phyloP scores from a whole-genome alignment of 1,140 invertebrate genomes.

The Archivesica marissinica region DNA sequence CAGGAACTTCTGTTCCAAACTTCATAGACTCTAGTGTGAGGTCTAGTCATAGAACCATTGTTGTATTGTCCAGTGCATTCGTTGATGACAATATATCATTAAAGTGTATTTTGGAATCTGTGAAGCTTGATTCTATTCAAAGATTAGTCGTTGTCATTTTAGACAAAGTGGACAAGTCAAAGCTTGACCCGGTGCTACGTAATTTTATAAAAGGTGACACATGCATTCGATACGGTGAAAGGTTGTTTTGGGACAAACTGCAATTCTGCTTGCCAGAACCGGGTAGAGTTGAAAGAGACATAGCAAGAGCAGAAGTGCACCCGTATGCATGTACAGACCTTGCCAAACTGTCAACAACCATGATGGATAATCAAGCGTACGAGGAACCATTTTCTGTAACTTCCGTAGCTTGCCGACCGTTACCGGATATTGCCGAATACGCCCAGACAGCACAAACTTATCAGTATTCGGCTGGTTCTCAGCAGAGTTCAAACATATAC shows the following conservation, averaged over 20 bases:
- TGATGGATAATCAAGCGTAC: slow-evolving; percentile 51
- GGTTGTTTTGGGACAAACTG: slow-evolving; percentile 56
- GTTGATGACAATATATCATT: not conserved
- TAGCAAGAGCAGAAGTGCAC: slow-evolving; percentile 25
- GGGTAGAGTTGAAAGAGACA: slow-evolving; percentile 11
- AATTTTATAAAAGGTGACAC: slow-evolving; percentile 6
- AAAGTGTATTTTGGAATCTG: slow-evolving; percentile 43
- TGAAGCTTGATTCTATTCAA: slow-evolving; percentile 16
- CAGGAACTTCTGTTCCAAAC: slow-evolving; percentile 4
- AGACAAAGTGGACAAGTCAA: slow-evolving; percentile 7
- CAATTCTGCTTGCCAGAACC: slow-evolving; percentile 54
- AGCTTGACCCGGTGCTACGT: slow-evolving; percentile 28
- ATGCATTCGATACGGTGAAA: slow-evolving; percentile 43
- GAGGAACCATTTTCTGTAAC: slow-evolving; percentile 38
- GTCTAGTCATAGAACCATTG: slow-evolving; percentile 57
- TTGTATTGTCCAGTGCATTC: slow-evolving; percentile 27
- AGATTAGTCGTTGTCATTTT: slow-evolving; percentile 28
- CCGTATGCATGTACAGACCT: slow-evolving; percentile 51
- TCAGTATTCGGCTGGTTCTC: slow-evolving; percentile 8
- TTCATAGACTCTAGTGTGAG: slow-evolving; percentile 45
- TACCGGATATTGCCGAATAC: slow-evolving; percentile 42
- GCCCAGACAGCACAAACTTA: not conserved
- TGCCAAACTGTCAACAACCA: not conserved
- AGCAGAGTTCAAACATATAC: slow-evolving; percentile 52
- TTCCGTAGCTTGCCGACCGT: slow-evolving; percentile 21